These are phyloP conservation scores for Pollimyrus isidori DNA, from an alignment of 2,113 vertebrate genomes.

Conservation along the genomic window DNA sequence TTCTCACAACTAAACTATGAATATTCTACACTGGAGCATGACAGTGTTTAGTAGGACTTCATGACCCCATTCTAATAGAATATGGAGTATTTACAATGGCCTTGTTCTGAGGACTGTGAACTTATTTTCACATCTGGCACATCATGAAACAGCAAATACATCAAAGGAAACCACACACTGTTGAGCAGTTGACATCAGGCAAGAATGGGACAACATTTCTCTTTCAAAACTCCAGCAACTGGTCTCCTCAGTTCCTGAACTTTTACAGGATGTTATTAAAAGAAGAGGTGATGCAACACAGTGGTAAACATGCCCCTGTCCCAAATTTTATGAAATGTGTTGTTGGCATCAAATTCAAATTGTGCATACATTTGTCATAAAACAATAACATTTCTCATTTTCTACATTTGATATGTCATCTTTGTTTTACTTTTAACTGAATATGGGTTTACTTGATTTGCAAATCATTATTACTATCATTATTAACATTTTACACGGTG, in stretches of 20 bases:
- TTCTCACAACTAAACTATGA: neutral
- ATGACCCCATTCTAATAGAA: neutral
- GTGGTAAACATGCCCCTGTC: neutral
- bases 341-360: neutral
- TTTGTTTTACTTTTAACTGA: neutral
- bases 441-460: neutral
- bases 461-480: too few relatives aligned
- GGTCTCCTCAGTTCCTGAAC: neutral
- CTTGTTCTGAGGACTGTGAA: neutral
- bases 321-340: neutral
- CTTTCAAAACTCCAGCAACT: neutral
- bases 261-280: neutral
- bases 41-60: neutral
- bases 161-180: neutral
- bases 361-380: neutral
- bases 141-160: neutral
- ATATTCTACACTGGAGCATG: neutral
- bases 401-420: neutral
- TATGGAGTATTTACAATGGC: neutral
- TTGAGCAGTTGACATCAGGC: neutral
- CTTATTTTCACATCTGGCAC: neutral
- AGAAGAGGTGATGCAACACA: neutral
- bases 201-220: neutral
- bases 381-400: neutral
- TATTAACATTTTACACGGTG: too few relatives aligned